These are phyloP conservation scores for Drosophila basisetae DNA, from an alignment of 2,888 invertebrate species.

Conservation along the genomic window DNA sequence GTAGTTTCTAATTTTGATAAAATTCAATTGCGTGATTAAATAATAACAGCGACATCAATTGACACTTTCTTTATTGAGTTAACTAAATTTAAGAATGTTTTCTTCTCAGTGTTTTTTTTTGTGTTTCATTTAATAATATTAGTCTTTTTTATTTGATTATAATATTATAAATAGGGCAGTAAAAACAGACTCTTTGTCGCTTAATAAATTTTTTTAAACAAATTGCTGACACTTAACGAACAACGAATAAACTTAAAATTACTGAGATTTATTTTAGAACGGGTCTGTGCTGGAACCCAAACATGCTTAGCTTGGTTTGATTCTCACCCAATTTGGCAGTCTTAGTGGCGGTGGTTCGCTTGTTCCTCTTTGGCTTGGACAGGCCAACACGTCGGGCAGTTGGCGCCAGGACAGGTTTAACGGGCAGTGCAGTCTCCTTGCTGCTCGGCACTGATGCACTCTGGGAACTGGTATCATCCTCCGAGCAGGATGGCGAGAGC, in stretches of 20 bases:
- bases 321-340: conserved; percentile 66
- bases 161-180: conserved; percentile 19
- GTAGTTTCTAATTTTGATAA: neutral
- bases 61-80: neutral
- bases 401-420: conserved; percentile 20
- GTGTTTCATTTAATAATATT: neutral
- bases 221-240: conserved; percentile 1
- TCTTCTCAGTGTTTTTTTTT: neutral
- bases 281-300: conserved; percentile 89
- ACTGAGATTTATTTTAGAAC: conserved; percentile 68
- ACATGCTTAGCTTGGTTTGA: conserved; percentile 88
- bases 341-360: conserved; percentile 37
- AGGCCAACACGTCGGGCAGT: conserved; percentile 65
- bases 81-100: conserved; percentile 2
- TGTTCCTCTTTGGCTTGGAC: conserved; percentile 49
- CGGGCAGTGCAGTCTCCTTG: conserved; percentile 26
- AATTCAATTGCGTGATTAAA: neutral
- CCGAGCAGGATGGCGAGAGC: conserved; percentile 55
- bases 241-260: neutral
- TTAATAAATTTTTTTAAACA: conserved; percentile 41
- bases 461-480: conserved; percentile 51
- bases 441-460: conserved; percentile 32
- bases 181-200: conserved; percentile 24
- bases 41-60: neutral
- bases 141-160: neutral